phyloP scores from a whole-genome alignment of 2,113 vertebrate species.

The Aspidoscelis tigris region DNA sequence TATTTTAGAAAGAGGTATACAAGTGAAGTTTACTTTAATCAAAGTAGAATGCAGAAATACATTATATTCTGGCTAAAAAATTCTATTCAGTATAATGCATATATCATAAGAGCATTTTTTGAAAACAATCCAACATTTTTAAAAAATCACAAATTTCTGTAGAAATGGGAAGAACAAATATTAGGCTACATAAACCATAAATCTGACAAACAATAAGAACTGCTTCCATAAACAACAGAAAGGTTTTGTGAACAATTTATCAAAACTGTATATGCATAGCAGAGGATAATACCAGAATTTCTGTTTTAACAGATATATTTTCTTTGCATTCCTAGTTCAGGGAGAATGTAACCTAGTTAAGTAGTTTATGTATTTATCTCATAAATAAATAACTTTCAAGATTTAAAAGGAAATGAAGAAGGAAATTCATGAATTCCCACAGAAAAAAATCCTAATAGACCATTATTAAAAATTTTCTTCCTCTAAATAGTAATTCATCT shows the following conservation, averaged over 20 bases:
- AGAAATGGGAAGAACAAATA: too few species aligned
- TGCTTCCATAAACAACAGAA: background rate
- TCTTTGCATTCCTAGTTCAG: background rate
- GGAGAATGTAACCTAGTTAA: background rate
- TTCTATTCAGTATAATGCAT: too few species aligned
- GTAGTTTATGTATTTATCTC: background rate
- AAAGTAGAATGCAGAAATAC: too few species aligned
- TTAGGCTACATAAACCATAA: too few species aligned
- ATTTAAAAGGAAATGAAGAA: background rate
- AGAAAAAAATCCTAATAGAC: background rate
- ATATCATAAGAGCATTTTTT: too few species aligned
- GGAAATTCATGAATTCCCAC: background rate
- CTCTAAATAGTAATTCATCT: background rate
- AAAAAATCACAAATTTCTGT: too few species aligned
- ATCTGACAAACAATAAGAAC: background rate
- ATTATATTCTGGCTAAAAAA: too few species aligned
- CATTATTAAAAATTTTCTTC: background rate
- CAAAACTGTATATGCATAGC: background rate
- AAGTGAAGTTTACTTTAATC: too few species aligned
- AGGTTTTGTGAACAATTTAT: constrained; percentile 3
- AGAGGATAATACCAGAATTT: too few species aligned
- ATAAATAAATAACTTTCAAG: background rate
- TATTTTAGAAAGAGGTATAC: too few species aligned
- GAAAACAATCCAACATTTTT: too few species aligned
- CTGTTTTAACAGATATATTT: background rate